These are phyloP conservation scores for Mormoops blainvillei DNA, from an alignment of 2,113 vertebrate species.

Conservation along the genomic window DNA sequence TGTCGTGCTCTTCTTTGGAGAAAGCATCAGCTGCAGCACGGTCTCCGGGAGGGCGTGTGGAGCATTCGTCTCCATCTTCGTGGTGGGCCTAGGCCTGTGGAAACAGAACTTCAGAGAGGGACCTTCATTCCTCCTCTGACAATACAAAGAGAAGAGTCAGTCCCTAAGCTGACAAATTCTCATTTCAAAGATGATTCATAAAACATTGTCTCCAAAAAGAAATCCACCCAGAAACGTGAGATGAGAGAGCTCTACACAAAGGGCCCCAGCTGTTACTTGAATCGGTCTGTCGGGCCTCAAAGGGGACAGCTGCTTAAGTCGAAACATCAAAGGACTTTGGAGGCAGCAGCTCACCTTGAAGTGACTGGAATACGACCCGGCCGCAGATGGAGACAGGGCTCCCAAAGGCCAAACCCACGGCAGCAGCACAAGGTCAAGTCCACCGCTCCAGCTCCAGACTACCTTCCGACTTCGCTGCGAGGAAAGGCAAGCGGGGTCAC, in stretches of 20 bases:
- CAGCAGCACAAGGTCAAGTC: neutral
- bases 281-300: fast-evolving
- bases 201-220: conserved; percentile 8
- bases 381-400: neutral
- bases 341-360: conserved; percentile 1
- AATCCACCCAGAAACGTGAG: conserved; percentile 40
- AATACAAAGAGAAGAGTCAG: neutral
- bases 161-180: neutral
- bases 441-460: neutral
- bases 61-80: neutral
- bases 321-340: conserved; percentile 29
- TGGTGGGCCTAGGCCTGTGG: neutral
- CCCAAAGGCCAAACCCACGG: neutral
- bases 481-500: neutral
- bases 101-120: neutral
- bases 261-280: conserved; percentile 5
- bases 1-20: fast-evolving
- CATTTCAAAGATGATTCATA: conserved; percentile 45
- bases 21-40: neutral
- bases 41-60: fast-evolving
- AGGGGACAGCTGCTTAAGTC: neutral
- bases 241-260: neutral
- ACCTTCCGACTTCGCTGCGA: neutral
- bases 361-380: neutral
- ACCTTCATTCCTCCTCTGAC: neutral